Evolutionary conservation across 2,888 invertebrate genomes (phyloP).

Genomic region (Eilema depressum): DNA sequence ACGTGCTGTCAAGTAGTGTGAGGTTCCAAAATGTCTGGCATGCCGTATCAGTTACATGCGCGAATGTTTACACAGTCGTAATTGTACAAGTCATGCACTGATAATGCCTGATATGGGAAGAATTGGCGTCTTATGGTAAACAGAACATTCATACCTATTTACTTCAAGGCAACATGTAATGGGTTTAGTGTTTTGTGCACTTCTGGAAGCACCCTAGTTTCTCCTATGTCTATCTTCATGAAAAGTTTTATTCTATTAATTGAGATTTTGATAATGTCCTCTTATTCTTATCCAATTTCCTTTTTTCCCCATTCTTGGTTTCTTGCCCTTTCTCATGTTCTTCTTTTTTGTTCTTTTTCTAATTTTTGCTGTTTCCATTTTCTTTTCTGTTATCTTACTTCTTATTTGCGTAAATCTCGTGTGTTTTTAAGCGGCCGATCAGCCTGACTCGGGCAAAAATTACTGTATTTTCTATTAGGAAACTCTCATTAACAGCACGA

Average conservation of each 20-base stretch:
- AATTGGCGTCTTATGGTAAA: background rate
- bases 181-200: background rate
- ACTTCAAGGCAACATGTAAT: background rate
- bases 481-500: background rate
- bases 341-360: background rate
- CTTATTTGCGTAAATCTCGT: background rate
- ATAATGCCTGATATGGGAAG: constrained; percentile 7
- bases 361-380: background rate
- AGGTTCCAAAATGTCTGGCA: constrained; percentile 21
- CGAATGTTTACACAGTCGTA: constrained; percentile 15
- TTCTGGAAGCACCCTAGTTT: background rate
- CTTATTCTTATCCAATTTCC: background rate
- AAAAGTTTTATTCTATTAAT: too few species aligned
- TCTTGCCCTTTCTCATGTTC: background rate
- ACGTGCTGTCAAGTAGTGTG: background rate
- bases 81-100: constrained; percentile 11
- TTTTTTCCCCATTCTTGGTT: background rate
- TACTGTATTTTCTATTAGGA: background rate
- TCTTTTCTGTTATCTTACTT: background rate
- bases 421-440: too few species aligned
- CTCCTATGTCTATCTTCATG: background rate
- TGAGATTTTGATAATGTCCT: too few species aligned
- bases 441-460: background rate
- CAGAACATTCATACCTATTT: background rate
- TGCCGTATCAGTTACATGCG: constrained; percentile 15